phyloP scores from a whole-genome alignment of 2,113 vertebrate genomes.

The Zosterops borbonicus region DNA sequence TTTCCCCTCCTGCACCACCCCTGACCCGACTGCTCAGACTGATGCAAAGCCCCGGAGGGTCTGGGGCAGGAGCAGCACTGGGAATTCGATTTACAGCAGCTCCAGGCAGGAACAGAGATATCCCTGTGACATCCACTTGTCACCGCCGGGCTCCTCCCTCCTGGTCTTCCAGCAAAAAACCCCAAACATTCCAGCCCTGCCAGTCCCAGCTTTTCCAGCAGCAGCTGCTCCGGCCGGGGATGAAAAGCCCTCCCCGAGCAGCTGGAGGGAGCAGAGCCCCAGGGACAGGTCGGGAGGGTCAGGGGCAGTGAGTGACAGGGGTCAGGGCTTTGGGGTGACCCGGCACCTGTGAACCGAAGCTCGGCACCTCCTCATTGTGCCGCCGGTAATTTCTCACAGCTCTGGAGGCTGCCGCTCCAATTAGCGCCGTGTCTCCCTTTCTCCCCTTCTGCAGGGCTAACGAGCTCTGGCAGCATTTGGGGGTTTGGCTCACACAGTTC shows the following conservation, averaged over 20 bases:
- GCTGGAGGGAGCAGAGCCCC: neutral
- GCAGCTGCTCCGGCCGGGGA: neutral
- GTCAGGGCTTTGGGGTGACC: neutral
- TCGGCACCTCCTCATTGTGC: neutral
- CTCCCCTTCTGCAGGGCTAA: neutral
- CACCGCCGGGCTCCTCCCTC: neutral
- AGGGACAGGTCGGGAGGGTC: neutral
- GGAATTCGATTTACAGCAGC: neutral
- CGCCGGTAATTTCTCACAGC: neutral
- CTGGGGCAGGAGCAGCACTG: accelerated
- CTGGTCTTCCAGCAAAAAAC: accelerated
- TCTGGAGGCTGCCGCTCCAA: neutral
- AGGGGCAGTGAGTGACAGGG: accelerated
- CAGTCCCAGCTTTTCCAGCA: neutral
- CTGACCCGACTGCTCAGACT: accelerated
- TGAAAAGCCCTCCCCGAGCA: neutral
- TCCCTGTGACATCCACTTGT: accelerated
- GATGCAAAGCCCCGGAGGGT: neutral
- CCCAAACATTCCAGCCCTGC: accelerated
- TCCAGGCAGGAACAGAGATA: accelerated
- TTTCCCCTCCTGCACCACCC: neutral
- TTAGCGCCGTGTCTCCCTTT: neutral
- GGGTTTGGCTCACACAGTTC: neutral
- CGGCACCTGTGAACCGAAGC: neutral
- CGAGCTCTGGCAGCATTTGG: neutral